phyloP scores from a whole-genome alignment of 2,888 invertebrate genomes.

The Drosophila barbarae region DNA sequence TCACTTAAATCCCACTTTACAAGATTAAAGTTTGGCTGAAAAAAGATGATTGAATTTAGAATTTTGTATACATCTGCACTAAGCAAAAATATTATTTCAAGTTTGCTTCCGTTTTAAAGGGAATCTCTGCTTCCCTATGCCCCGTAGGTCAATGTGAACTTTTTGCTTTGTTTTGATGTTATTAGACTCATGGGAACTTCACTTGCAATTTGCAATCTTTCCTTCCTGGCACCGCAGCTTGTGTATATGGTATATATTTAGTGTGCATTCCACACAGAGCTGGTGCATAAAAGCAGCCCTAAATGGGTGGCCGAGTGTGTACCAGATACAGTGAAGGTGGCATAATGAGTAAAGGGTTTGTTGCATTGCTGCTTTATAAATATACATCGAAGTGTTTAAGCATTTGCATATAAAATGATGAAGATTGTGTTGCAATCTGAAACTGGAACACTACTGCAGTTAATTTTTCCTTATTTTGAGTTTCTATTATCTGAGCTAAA shows the following conservation, averaged over 20 bases:
- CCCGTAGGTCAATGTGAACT: background rate
- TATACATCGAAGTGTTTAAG: conserved; percentile 54
- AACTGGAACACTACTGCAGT: background rate
- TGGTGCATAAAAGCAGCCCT: conserved; percentile 51
- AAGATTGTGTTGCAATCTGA: background rate
- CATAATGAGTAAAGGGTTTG: conserved; percentile 21
- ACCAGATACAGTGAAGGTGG: conserved; percentile 25
- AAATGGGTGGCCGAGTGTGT: conserved; percentile 10
- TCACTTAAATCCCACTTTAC: background rate
- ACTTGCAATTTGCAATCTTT: conserved; percentile 65
- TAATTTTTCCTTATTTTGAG: background rate
- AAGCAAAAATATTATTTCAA: background rate
- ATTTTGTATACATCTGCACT: background rate
- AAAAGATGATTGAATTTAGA: background rate
- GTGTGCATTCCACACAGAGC: conserved; percentile 53
- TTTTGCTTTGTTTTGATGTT: conserved; percentile 43
- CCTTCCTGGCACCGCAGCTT: conserved; percentile 27
- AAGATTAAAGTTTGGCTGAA: no score
- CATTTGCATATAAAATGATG: conserved; percentile 53
- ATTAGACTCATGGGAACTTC: conserved; percentile 65
- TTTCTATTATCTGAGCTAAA: background rate
- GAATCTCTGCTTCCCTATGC: conserved; percentile 6
- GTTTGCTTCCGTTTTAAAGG: conserved; percentile 8
- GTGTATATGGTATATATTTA: conserved; percentile 24
- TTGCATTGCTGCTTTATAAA: conserved; percentile 8